Evolutionary conservation across 1,140 invertebrate genomes (phyloP), one percentile per base, ranked within the genome.

Genomic region (Choristoneura fumiferana): DNA sequence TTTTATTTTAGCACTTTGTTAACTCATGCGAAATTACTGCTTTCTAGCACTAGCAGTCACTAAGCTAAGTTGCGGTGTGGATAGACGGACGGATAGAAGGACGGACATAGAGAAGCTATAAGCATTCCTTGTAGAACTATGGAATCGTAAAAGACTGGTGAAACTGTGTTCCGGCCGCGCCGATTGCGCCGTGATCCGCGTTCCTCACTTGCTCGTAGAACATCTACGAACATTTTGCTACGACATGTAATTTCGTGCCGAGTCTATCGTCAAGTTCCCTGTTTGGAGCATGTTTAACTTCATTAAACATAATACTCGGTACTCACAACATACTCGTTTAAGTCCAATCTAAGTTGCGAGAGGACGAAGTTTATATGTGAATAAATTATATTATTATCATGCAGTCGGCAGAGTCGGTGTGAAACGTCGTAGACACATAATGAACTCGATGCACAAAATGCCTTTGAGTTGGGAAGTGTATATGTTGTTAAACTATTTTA

Each of bases 351-450:
- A 88, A 88, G 84, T 87, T 87, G 70, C 63, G 76, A 60, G 71
- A 71, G 71, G 72, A 78, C 73, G 74, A 45, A 76, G 76, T 84
- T 83, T 82, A 76, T 76, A 77, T 80, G 81, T 88, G 81, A 88
- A 88, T 88, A 87, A 88, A 88, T 88, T 88, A 83, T 80, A 88
- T 88, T 88, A 83, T 81, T 76, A 88, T 81, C 81, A 80, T 71
- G 64, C 74, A 79, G 71, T 66, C 67, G 66, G 59, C 75, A 79
- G 79, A 73, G 68, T 69, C 71, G 62, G 71, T 71, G 75, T 71
- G 72, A 76, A 70, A 59, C 73, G 61, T 62, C 53, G 69, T 56
- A 60, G 65, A 40, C 58, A 65, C 45, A 49, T 49, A 60, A 60
- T 49, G 52, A 56, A 67, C 60, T 63, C 65, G 59, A 67, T 65